Base-by-base conservation (phyloP, 2,888 invertebrate species). In the Plebejus anna region DNA sequence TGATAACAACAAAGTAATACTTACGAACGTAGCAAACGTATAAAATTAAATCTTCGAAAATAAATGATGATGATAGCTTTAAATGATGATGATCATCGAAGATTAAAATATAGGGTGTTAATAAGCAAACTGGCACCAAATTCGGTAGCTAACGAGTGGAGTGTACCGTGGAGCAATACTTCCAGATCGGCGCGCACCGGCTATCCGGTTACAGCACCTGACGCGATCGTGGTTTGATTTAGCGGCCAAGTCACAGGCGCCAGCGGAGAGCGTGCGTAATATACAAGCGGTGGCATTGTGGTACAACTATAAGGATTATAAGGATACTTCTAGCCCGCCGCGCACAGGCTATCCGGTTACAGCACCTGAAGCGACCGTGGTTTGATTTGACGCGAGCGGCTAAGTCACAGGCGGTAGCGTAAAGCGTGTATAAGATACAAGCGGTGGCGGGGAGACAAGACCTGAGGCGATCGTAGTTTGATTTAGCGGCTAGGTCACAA, bases 161-260 rank as follows among this genome's bases (percentile, higher is more conserved):
- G 55, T 57, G 76, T 71, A 71, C 57, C 76, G 76, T 76, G 71
- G 51, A 71, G 38, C 72, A 73, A 51, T 72, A 42, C 71, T 76
- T 76, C 76, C 76, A 76, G 71, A 13, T 42, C 76, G 47, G 78
- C 77, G 75, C 78, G 79, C 78, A 76, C 78, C 81, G 76, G 78
- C 80, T 81, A 82, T 81, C 81, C 78, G 80, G 80, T 82, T 82
- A 80, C 82, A 80, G 77, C 80, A 81, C 81, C 80, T 81, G 81
- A 81, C 81, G 79, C 78, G 80, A 76, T 78, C 78, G 80, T 75
- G 79, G 81, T 79, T 79, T 78, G 75, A 75, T 79, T 77, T 77
- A 76, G 77, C 78, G 76, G n/a, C 1, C 72, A 51, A 76, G 76
- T 16, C n/a, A 59, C 1, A 55, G 28, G 47, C 32, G 16, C 9